Evolutionary conservation across 2,113 vertebrate species (phyloP), one percentile per base, ranked within the genome.

Genomic region (Poecilia latipinna): DNA sequence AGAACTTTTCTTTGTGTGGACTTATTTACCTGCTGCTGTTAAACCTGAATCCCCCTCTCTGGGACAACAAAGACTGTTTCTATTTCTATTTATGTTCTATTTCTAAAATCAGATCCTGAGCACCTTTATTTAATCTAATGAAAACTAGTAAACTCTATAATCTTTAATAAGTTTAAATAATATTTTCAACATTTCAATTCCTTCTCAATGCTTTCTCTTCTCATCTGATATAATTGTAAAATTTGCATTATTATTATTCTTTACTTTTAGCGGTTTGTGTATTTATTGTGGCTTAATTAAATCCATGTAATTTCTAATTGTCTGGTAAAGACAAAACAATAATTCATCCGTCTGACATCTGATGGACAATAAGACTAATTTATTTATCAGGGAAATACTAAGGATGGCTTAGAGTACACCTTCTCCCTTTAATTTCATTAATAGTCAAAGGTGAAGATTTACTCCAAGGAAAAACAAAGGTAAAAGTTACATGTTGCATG

Each of bases 401-500:
- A 13, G 33, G 57, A 54, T 73, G 39, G 64, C 51, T 67, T 12
- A n/a, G 37, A 61, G n/a, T 37, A 64, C 78, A 70, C 68, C 71
- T 78, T 66, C 42, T 76, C 39, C 51, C 31, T 57, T 19, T 33
- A 29, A 63, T 67, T 78, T 74, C 39, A 76, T 78, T 57, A 72
- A 68, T 51, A 60, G 11, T 71, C 61, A 64, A 70, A 70, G 51
- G 17, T 65, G 68, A 12, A 74, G n/a, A 42, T 44, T 70, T 67
- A 62, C 68, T 75, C 64, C 1, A 68, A 76, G n/a, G 61, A 68
- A 72, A 72, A 83, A 81, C 4, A 8, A 61, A 79, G 54, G 74
- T 28, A 72, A 84, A 80, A 2, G 77, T 65, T 86, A 79, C 71
- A 82, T 67, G 72, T 69, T 75, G 77, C 74, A 80, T 78, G 74